Evolutionary conservation across 2,113 vertebrate genomes (phyloP).

Genomic region (Indri indri): DNA sequence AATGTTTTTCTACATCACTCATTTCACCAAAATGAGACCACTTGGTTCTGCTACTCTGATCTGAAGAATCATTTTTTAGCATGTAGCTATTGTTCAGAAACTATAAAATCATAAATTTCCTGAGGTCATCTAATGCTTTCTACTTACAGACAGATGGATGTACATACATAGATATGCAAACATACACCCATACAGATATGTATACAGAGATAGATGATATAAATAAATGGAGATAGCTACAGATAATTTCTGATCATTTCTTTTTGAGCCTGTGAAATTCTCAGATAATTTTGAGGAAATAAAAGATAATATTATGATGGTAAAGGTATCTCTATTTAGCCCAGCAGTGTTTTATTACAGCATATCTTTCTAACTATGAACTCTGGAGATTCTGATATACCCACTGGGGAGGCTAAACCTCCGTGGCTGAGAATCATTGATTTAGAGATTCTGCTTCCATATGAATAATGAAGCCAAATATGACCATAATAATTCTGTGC

Average conservation of each 20-base stretch:
- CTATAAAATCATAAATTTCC: background rate
- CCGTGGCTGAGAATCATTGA: background rate
- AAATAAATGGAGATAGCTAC: background rate
- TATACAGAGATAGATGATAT: background rate
- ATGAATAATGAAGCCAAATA: background rate
- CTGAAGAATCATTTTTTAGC: background rate
- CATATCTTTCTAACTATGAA: background rate
- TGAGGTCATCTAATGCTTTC: background rate
- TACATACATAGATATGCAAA: background rate
- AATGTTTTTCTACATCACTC: background rate
- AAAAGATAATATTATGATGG: background rate
- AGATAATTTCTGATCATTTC: background rate
- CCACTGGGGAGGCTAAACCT: background rate
- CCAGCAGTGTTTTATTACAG: background rate
- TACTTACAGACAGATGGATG: background rate
- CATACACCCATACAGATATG: background rate
- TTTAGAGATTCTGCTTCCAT: background rate
- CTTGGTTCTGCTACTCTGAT: background rate
- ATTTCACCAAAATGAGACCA: background rate
- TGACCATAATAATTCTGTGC: background rate
- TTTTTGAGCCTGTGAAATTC: background rate
- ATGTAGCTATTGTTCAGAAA: background rate
- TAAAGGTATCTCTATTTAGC: background rate
- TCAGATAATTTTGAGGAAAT: background rate
- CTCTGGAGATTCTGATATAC: background rate